A percentile compares a stretch with the other conserved stretches of the same genome.
Conservation (phyloP, 2,113 vertebrate species). For the Fregata magnificens region DNA sequence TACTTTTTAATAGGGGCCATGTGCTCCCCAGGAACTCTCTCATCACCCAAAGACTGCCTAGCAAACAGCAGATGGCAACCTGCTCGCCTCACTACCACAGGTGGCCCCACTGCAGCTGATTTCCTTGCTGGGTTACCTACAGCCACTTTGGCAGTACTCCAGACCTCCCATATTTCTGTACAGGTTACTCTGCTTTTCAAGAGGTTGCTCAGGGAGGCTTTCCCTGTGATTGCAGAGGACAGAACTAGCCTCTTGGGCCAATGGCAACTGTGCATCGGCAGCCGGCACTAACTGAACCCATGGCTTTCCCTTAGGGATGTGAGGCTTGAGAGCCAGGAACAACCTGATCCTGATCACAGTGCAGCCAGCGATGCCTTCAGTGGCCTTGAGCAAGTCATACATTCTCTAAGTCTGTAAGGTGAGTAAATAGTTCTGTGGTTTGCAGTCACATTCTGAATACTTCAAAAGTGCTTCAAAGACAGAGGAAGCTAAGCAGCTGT, state of each 20-base stretch:
- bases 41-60: background rate
- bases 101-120: background rate
- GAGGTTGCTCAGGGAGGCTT: background rate
- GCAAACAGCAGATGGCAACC: background rate
- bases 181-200: background rate
- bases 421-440: background rate
- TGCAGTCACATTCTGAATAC: background rate
- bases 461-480: background rate
- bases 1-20: background rate
- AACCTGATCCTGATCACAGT: background rate
- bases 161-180: background rate
- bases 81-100: background rate
- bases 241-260: background rate
- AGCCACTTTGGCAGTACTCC: rapidly evolving
- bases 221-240: background rate
- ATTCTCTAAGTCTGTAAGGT: background rate
- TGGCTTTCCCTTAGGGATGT: background rate
- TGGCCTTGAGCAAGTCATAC: background rate
- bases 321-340: background rate
- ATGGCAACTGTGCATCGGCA: rapidly evolving
- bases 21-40: background rate
- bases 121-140: background rate
- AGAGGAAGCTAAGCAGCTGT: background rate
- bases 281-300: background rate
- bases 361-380: background rate